Evolutionary conservation across 2,113 vertebrate species (phyloP), one percentile per base, ranked within the genome.

Genomic region (Oreotrochilus melanogaster): DNA sequence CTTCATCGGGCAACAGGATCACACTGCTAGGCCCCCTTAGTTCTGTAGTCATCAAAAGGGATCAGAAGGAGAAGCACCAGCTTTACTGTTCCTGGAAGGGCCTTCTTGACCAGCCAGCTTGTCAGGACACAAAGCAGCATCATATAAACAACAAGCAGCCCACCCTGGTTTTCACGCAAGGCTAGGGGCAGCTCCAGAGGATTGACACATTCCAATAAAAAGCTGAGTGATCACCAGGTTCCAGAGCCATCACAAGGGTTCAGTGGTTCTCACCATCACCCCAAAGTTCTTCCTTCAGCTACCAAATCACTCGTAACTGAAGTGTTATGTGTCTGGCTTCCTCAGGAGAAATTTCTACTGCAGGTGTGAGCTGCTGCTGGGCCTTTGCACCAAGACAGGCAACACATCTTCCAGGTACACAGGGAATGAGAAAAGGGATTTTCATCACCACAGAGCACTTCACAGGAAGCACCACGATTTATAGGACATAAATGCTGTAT

Each of bases 401-500:
- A 69, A 50, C 69, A 16, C 14, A 72, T 84, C 51, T 86, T 43
- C 51, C 73, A 76, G 7, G 85, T 2, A 89, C 70, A 54, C 53
- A 72, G 47, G 66, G 84, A 89, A 73, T 1, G 12, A 67, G 89
- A 62, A 76, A 66, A 94, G 43, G 67, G 79, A 94, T 60, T 56
- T 93, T 56, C 67, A 80, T 51, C 78, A 90, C 86, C 75, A 50
- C 82, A 56, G 54, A 7, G 39, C 82, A 66, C 60, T 70, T 94
- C 92, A 78, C 86, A 92, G 75, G 62, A 90, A 93, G 72, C 43
- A 31, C 56, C 80, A 17, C 57, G 83, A 90, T 92, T 95, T 83
- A 94, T 39, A 93, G 75, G 42, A 76, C 91, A 88, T 92, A 86
- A 95, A 93, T 80, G 66, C 92, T 78, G 67, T 86, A 79, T 50